Percentiles rank a stretch among this genome's conserved stretches.
Conservation (phyloP, 2,113 vertebrate species). For the Macaca mulatta region DNA sequence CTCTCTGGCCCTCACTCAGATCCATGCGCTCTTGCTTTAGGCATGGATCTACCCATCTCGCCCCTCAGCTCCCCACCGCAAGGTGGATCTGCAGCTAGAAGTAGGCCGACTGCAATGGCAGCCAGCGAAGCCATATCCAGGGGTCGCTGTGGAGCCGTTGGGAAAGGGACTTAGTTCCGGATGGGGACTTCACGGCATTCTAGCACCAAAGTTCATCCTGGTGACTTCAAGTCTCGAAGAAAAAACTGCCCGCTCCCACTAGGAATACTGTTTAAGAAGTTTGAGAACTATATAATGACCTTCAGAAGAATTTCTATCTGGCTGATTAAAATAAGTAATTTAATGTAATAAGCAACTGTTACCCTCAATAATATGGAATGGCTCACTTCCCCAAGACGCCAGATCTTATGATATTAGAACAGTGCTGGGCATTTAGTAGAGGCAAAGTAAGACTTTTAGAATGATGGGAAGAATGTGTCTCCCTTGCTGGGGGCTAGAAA, state of each 20-base stretch:
- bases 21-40: rapidly evolving
- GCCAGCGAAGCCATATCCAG: background rate
- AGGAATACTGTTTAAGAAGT: background rate
- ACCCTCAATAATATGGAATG: background rate
- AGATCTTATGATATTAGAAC: background rate
- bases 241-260: rapidly evolving
- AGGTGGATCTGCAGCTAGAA: background rate
- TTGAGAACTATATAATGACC: background rate
- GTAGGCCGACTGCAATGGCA: background rate
- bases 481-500: background rate
- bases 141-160: too few relatives aligned
- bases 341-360: background rate
- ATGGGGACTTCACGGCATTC: too few relatives aligned
- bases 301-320: background rate
- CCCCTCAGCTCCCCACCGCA: rapidly evolving
- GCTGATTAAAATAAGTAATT: background rate
- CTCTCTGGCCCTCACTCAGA: background rate
- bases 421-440: background rate
- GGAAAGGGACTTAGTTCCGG: rapidly evolving
- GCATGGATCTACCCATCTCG: rapidly evolving
- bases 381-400: background rate
- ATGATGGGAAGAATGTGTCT: background rate
- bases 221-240: background rate
- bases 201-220: background rate
- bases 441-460: background rate